Percentiles rank a stretch among this genome's conserved stretches.
Conservation (phyloP, 2,113 vertebrate species). For the Neogobius melanostomus region DNA sequence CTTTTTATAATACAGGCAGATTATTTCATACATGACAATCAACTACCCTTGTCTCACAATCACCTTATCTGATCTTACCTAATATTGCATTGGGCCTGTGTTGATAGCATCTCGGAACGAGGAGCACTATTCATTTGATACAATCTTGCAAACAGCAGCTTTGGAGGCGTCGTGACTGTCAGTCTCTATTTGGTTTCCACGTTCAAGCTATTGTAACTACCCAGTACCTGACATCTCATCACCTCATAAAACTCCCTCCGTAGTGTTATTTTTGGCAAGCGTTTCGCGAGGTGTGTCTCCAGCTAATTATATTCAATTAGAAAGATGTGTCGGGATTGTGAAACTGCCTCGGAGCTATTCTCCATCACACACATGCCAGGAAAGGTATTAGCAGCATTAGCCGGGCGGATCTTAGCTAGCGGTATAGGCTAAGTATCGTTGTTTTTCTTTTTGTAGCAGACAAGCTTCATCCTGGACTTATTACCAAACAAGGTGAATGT, state of each 20-base stretch:
- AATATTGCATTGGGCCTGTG: neutral
- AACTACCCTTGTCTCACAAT: neutral
- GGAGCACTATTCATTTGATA: neutral
- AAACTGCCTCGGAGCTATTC: conserved; percentile 27
- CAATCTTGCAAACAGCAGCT: neutral
- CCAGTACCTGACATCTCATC: conserved; percentile 15
- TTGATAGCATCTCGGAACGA: neutral
- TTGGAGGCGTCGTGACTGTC: conserved; percentile 1
- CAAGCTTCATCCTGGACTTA: neutral
- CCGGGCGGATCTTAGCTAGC: neutral
- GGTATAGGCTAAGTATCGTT: conserved; percentile 4
- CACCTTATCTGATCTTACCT: neutral
- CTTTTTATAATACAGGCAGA: neutral
- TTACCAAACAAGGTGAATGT: conserved; percentile 1
- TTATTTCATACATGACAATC: neutral
- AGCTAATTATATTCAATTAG: conserved; percentile 11
- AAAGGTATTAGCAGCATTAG: conserved; percentile 9
- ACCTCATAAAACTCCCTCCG: neutral
- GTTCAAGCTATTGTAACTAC: conserved; percentile 5
- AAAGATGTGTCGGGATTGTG: conserved; percentile 12
- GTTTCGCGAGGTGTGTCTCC: conserved; percentile 12
- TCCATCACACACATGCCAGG: conserved; percentile 11
- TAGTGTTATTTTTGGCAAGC: conserved; percentile 16
- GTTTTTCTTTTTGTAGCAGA: conserved; percentile 10
- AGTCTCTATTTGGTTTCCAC: neutral